phyloP scores from a whole-genome alignment of 2,113 vertebrate genomes.

The Pipa parva region DNA sequence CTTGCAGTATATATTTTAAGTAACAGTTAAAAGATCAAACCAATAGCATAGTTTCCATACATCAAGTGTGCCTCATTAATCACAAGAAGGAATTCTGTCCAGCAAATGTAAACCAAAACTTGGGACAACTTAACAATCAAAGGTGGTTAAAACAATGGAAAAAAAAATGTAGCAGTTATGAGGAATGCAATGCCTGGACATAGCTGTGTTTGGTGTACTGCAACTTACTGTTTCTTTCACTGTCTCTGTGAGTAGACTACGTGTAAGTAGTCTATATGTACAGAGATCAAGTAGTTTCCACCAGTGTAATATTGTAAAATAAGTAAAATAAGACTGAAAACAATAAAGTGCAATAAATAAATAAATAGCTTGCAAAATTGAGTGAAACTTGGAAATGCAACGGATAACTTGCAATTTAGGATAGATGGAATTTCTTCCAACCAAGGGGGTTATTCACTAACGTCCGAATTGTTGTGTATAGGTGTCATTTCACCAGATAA shows the following conservation, averaged over 20 bases:
- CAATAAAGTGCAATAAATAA: too few relatives aligned
- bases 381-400: too few relatives aligned
- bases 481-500: too few relatives aligned
- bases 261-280: too few relatives aligned
- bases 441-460: too few relatives aligned
- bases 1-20: background rate
- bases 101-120: slow-evolving; percentile 35
- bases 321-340: too few relatives aligned
- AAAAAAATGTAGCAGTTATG: background rate
- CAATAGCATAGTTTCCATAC: slow-evolving; percentile 29
- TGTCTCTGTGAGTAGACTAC: background rate
- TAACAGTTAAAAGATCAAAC: background rate
- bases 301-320: too few relatives aligned
- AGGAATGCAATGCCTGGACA: slow-evolving; percentile 14
- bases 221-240: slow-evolving; percentile 18
- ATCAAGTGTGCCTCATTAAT: slow-evolving; percentile 25
- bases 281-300: too few relatives aligned
- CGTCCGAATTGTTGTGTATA: too few relatives aligned
- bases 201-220: background rate
- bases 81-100: slow-evolving; percentile 29
- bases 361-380: too few relatives aligned
- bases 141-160: slow-evolving; percentile 3
- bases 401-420: too few relatives aligned
- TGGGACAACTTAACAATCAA: slow-evolving; percentile 25
- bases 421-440: too few relatives aligned